These are phyloP conservation scores for Cylloceria caligata DNA, from an alignment of 2,888 invertebrate genomes.

Conservation along the genomic window DNA sequence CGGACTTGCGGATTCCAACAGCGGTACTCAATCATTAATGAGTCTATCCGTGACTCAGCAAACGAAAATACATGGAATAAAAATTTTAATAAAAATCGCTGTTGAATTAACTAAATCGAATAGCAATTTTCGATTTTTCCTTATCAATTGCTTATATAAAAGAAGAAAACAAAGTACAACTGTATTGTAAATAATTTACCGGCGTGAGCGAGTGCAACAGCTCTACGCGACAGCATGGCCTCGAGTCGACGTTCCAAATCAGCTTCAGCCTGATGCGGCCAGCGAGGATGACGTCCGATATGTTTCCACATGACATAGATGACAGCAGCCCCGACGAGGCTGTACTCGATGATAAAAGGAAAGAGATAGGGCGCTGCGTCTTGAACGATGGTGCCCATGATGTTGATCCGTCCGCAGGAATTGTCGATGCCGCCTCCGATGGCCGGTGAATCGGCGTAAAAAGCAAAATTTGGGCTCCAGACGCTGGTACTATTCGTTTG, in stretches of 20 bases:
- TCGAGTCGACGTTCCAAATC: constrained; percentile 95
- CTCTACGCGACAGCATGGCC: constrained; percentile 94
- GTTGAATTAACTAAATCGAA: constrained; percentile 8
- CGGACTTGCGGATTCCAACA: too few relatives aligned
- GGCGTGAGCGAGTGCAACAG: constrained; percentile 94
- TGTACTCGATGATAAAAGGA: constrained; percentile 98
- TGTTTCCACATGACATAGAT: constrained; percentile 99
- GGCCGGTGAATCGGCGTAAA: constrained; percentile 80
- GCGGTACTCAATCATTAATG: too few relatives aligned
- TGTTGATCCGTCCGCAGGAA: constrained; percentile 93
- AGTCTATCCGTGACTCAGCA: too few relatives aligned
- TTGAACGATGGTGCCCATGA: constrained; percentile 96
- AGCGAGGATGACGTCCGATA: constrained; percentile 95
- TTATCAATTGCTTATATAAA: not conserved
- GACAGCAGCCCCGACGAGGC: constrained; percentile 97
- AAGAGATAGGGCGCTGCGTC: constrained; percentile 97
- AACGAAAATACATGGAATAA: not conserved
- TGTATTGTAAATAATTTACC: constrained; percentile 85
- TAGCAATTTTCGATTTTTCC: not conserved
- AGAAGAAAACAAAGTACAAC: not conserved
- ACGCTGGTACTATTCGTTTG: constrained; percentile 80
- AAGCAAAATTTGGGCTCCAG: constrained; percentile 77
- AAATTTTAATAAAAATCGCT: not conserved
- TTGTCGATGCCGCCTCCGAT: constrained; percentile 82
- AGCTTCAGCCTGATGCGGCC: constrained; percentile 90